These are phyloP conservation scores for Sebastes vulpes DNA, from an alignment of 2,797 vertebrate species.

Conservation along the genomic window DNA sequence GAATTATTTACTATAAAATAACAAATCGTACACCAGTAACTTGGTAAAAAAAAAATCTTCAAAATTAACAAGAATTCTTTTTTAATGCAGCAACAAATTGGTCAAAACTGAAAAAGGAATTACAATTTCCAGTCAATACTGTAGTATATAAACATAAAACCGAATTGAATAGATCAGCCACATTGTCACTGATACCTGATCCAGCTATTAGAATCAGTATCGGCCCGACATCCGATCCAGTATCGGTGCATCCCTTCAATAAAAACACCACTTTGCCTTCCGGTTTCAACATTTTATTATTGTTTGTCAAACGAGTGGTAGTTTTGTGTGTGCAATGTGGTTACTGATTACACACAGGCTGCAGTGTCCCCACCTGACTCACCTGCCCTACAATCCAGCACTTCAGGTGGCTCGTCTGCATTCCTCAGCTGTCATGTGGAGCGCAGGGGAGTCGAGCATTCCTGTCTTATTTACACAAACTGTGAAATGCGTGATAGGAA, in stretches of 20 bases:
- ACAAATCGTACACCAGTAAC: accelerated
- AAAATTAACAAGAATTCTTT: no score
- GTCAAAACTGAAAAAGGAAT: no score
- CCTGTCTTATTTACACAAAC: not conserved
- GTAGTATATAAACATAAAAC: no score
- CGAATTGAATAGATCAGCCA: accelerated
- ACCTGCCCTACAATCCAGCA: slow-evolving; percentile 30
- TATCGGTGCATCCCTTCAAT: no score
- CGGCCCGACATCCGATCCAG: no score
- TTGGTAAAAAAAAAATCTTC: no score
- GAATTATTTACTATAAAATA: no score
- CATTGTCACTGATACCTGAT: no score
- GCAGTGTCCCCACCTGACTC: slow-evolving; percentile 10
- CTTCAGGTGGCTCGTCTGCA: slow-evolving; percentile 55
- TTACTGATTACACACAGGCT: slow-evolving; percentile 45
- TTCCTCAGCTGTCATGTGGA: slow-evolving; percentile 46
- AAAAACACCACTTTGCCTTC: not conserved
- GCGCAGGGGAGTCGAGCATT: not conserved
- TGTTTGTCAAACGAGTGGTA: slow-evolving; percentile 8
- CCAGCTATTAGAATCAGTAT: no score
- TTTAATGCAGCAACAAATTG: no score
- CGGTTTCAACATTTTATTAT: not conserved
- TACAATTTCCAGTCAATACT: no score
- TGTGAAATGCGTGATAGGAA: not conserved
- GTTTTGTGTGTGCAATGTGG: slow-evolving; percentile 1